These are phyloP conservation scores for Aphelocoma coerulescens DNA, from an alignment of 2,113 vertebrate species.

Conservation along the genomic window DNA sequence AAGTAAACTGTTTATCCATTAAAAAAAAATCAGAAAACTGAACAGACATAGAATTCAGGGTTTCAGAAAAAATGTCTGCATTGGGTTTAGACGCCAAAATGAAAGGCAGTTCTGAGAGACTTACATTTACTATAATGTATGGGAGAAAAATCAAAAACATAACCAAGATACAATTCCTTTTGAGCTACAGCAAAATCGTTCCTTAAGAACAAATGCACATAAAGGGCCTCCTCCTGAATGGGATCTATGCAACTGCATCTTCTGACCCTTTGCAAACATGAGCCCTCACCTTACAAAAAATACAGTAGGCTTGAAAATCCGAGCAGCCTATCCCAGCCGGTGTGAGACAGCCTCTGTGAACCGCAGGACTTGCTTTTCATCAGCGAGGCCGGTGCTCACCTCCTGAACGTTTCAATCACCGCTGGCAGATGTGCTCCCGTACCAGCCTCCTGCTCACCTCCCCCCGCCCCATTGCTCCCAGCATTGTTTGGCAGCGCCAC, in stretches of 20 bases:
- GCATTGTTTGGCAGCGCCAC: neutral
- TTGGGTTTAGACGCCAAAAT: neutral
- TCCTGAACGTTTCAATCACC: neutral
- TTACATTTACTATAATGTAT: neutral
- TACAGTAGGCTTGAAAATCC: neutral
- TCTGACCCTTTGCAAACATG: neutral
- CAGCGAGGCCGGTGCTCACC: neutral
- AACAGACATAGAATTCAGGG: neutral
- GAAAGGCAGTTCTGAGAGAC: neutral
- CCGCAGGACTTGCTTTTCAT: neutral
- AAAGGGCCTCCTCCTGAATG: neutral
- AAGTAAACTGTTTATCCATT: neutral
- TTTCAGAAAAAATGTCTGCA: neutral
- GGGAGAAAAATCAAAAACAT: neutral
- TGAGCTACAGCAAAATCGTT: neutral
- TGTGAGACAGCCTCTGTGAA: neutral
- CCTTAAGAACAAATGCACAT: neutral
- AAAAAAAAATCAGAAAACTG: neutral
- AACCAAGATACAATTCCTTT: neutral
- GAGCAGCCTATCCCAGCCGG: neutral
- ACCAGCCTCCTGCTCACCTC: neutral
- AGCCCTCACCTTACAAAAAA: neutral
- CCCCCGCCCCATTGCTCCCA: neutral
- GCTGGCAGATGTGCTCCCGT: neutral
- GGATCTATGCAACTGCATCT: neutral